Percentiles rank a stretch among this genome's conserved stretches.
These are phyloP conservation scores for Darevskia nairensis DNA, from an alignment of 2,797 vertebrate genomes.

Conservation along the genomic window DNA sequence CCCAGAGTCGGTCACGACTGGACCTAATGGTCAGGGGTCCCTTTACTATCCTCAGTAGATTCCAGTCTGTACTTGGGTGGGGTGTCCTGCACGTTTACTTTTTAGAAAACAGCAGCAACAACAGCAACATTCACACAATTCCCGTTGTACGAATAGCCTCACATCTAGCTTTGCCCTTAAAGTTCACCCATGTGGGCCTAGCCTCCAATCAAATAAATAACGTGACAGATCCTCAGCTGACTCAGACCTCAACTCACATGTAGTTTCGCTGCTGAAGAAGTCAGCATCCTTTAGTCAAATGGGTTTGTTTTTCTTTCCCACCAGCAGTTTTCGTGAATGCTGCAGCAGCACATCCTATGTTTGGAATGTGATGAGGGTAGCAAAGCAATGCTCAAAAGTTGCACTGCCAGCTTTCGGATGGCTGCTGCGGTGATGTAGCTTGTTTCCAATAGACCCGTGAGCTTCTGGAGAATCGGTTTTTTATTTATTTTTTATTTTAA, in stretches of 20 bases:
- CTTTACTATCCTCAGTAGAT: too few species aligned
- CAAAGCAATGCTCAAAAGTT: constrained; percentile 13
- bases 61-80: too few species aligned
- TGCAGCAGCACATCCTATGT: background rate
- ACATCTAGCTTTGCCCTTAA: background rate
- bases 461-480: background rate
- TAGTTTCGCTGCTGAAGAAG: background rate
- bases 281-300: background rate
- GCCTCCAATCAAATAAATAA: background rate
- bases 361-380: constrained; percentile 16
- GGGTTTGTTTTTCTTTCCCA: background rate
- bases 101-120: background rate
- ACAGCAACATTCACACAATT: background rate
- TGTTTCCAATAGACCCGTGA: background rate
- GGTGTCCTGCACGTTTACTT: background rate
- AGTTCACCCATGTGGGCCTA: background rate
- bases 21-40: too few species aligned
- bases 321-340: background rate
- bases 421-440: constrained; percentile 17
- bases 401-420: background rate
- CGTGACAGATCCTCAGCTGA: background rate
- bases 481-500: background rate
- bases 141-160: background rate
- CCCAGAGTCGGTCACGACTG: too few species aligned
- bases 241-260: background rate